Evolutionary conservation across 2,113 vertebrate genomes (phyloP).

Genomic region (Chrysochloris asiatica): DNA sequence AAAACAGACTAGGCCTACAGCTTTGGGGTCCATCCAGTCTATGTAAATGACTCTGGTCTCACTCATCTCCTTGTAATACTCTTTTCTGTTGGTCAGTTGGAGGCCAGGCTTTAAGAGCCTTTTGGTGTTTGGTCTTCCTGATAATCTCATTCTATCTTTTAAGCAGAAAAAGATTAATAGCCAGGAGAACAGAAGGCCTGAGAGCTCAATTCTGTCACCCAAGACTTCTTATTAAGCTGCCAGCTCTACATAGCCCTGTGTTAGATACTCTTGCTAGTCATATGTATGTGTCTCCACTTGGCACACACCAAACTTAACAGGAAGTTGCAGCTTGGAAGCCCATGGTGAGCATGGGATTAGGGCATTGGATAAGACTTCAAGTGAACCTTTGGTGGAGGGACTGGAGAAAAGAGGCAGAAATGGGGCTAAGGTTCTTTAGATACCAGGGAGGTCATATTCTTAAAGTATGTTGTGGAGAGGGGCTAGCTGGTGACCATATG

Average conservation of each 20-base stretch:
- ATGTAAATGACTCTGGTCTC: background rate
- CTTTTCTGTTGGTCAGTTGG: slow-evolving; percentile 21
- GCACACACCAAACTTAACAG: slow-evolving; percentile 53
- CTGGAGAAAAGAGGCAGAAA: background rate
- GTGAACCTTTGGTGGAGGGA: background rate
- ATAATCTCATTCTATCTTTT: slow-evolving; percentile 48
- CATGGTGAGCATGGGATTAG: background rate
- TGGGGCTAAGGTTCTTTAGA: slow-evolving; percentile 42
- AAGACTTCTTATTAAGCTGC: slow-evolving; percentile 52
- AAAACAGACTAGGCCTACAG: background rate
- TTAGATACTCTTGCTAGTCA: slow-evolving; percentile 38
- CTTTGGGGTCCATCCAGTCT: background rate
- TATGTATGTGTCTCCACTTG: background rate
- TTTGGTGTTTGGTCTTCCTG: background rate
- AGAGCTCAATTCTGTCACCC: slow-evolving; percentile 54
- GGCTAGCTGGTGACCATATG: background rate
- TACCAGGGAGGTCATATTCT: background rate
- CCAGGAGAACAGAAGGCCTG: slow-evolving; percentile 53
- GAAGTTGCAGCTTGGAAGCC: background rate
- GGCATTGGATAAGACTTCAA: slow-evolving; percentile 21
- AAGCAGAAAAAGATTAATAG: slow-evolving; percentile 52
- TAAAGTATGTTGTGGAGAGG: background rate
- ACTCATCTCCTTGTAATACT: slow-evolving; percentile 30
- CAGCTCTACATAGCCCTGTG: slow-evolving; percentile 21
- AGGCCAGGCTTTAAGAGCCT: slow-evolving; percentile 35